phyloP scores from a whole-genome alignment of 1,140 invertebrate genomes.

The Panulirus ornatus region DNA sequence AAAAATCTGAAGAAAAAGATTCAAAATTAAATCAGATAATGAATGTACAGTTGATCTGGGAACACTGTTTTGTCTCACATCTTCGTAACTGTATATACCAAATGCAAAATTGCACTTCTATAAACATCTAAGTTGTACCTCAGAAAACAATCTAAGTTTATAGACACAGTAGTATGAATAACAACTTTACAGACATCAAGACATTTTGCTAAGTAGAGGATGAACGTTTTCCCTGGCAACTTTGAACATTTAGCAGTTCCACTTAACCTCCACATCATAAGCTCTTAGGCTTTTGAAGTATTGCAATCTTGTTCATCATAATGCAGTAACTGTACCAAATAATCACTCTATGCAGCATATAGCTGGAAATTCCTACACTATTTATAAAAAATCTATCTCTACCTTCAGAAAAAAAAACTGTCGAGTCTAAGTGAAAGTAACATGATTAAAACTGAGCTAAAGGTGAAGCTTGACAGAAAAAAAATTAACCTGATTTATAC shows the following conservation, averaged over 20 bases:
- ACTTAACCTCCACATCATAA: not conserved
- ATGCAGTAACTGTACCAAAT: too few relatives aligned
- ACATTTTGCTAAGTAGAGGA: not conserved
- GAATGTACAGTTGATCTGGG: not conserved
- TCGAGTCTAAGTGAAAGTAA: not conserved
- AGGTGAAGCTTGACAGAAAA: not conserved
- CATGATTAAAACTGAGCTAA: not conserved
- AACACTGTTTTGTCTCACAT: not conserved
- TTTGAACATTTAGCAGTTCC: slow-evolving; percentile 4
- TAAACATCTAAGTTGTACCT: not conserved
- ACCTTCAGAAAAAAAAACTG: not conserved
- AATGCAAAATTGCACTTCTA: not conserved
- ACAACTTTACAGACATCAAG: not conserved
- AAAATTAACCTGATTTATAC: too few relatives aligned
- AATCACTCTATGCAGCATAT: too few relatives aligned
- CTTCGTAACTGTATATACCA: not conserved
- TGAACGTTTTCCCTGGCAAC: not conserved
- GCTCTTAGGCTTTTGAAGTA: not conserved
- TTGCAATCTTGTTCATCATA: not conserved
- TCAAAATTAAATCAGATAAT: not conserved
- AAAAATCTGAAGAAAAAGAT: not conserved
- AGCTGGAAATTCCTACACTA: not conserved
- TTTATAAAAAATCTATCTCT: not conserved
- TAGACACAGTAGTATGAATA: not conserved
- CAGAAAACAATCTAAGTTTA: not conserved